Evolutionary conservation across 2,888 invertebrate genomes (phyloP).

Genomic region (Vanessa cardui): DNA sequence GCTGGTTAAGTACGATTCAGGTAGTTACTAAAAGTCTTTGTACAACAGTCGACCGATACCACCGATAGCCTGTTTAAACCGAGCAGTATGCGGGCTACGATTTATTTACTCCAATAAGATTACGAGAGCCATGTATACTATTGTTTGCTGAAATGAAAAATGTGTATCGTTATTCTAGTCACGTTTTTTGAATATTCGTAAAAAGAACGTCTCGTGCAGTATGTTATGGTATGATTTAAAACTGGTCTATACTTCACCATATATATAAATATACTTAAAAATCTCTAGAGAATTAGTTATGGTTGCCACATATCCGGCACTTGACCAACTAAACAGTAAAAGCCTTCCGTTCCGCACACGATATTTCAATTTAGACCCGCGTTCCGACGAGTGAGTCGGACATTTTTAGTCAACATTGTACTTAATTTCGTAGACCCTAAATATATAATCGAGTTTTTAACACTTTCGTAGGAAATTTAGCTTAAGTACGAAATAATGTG

Average conservation of each 20-base stretch:
- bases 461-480: constrained; percentile 16
- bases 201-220: constrained; percentile 1
- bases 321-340: constrained; percentile 66
- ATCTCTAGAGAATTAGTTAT: constrained; percentile 40
- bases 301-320: constrained; percentile 71
- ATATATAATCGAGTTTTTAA: constrained; percentile 31
- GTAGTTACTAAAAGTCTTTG: no score
- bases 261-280: constrained; percentile 11
- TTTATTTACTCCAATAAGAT: background rate
- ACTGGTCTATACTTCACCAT: background rate
- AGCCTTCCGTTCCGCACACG: constrained; percentile 78
- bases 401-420: constrained; percentile 71
- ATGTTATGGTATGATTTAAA: background rate
- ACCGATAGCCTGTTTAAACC: background rate
- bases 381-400: constrained; percentile 48
- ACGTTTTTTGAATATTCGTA: constrained; percentile 2
- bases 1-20: no score
- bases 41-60: no score
- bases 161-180: background rate
- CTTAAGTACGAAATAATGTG: background rate
- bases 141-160: constrained; percentile 9
- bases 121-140: constrained; percentile 4
- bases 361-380: constrained; percentile 67
- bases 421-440: constrained; percentile 69
- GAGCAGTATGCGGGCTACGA: background rate